phyloP scores from a whole-genome alignment of 2,113 vertebrate genomes.

The Apteryx owenii region DNA sequence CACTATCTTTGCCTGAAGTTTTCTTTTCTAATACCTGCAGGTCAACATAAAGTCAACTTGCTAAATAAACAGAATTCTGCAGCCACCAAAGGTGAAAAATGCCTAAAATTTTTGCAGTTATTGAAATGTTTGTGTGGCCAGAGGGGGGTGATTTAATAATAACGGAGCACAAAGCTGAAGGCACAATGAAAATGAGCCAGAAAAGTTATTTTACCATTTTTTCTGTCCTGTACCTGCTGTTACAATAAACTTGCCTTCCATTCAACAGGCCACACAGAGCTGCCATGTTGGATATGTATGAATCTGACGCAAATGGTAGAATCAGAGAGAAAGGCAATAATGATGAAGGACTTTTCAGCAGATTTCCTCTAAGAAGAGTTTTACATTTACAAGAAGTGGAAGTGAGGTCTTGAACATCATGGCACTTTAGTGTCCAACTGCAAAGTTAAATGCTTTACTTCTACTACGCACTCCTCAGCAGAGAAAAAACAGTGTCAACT shows the following conservation, averaged over 20 bases:
- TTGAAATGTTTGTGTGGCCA: background rate
- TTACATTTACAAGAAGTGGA: background rate
- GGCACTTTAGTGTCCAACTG: background rate
- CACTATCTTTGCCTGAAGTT: background rate
- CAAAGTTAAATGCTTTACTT: background rate
- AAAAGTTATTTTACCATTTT: background rate
- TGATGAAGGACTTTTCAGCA: background rate
- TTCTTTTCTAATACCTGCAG: background rate
- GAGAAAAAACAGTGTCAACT: background rate
- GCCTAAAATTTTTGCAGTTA: background rate
- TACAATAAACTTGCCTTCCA: background rate
- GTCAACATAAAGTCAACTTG: background rate
- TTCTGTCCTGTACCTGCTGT: background rate
- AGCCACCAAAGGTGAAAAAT: background rate
- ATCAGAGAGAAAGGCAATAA: background rate
- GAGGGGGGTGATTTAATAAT: background rate
- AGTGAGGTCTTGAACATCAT: background rate
- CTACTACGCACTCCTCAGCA: background rate
- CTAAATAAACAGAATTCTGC: slow-evolving; percentile 8
- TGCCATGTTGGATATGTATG: background rate
- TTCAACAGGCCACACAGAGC: background rate
- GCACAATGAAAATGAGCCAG: background rate
- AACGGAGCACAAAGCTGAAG: background rate
- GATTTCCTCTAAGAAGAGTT: background rate
- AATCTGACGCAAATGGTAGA: background rate